Conservation (phyloP, 2,113 vertebrate species). For the Rhineura floridana region DNA sequence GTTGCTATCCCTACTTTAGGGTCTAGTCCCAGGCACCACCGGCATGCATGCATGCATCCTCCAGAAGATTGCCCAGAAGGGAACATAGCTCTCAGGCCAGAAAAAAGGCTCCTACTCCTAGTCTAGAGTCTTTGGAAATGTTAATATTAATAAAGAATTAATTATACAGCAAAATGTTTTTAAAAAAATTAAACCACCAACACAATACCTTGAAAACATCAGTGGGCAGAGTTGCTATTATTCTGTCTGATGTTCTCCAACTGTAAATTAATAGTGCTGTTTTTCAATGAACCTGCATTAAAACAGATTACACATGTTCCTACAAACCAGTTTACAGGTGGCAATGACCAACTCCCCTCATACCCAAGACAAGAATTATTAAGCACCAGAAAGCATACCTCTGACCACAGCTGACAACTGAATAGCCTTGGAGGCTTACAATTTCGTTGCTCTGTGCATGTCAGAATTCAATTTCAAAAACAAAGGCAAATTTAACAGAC, state of each 20-base stretch:
- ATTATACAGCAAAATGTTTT: neutral
- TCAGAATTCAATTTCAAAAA: conserved; percentile 13
- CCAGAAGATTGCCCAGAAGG: neutral
- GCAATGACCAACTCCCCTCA: neutral
- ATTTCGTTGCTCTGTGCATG: neutral
- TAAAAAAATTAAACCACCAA: neutral
- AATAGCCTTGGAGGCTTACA: neutral
- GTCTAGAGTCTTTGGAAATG: neutral
- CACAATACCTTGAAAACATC: conserved; percentile 1
- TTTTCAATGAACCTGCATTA: neutral
- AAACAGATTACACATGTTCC: neutral
- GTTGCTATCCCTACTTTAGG: too few relatives aligned
- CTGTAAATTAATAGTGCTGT: neutral
- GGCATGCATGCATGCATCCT: too few relatives aligned
- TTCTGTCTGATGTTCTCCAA: neutral
- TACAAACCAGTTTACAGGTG: conserved; percentile 4
- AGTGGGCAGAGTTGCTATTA: neutral
- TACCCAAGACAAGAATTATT: neutral
- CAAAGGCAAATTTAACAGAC: neutral
- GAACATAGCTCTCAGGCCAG: neutral
- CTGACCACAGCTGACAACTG: neutral
- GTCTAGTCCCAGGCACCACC: neutral
- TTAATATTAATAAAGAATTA: neutral
- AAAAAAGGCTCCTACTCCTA: neutral
- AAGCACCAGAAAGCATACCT: neutral